A percentile compares a stretch with the other conserved stretches of the same genome.
Evolutionary conservation across 2,797 vertebrate genomes (phyloP).

Genomic region (Poeciliopsis presidionis): DNA sequence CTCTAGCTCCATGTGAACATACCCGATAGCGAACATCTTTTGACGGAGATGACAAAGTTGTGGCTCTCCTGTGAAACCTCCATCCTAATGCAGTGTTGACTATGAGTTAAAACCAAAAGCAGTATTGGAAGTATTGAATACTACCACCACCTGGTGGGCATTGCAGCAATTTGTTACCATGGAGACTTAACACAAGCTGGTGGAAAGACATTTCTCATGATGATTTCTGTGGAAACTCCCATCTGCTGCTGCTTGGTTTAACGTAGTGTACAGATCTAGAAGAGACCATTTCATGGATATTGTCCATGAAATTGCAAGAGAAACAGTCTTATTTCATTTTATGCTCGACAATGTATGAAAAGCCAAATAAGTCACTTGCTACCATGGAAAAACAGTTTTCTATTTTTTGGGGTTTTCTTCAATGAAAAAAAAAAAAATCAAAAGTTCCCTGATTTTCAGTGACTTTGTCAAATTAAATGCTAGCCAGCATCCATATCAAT

Average conservation of each 20-base stretch:
- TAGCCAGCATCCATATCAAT: neutral
- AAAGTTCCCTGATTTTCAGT: neutral
- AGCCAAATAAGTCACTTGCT: neutral
- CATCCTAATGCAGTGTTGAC: neutral
- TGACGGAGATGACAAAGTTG: neutral
- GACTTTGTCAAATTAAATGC: conserved; percentile 27
- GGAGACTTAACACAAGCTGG: neutral
- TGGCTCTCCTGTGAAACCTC: neutral
- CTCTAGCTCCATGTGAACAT: neutral
- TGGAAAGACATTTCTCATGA: neutral
- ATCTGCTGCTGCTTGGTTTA: neutral
- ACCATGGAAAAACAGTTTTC: neutral
- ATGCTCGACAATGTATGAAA: neutral
- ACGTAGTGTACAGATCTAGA: neutral
- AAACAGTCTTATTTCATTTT: neutral
- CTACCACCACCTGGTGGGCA: neutral
- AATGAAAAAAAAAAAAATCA: no score
- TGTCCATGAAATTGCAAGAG: neutral
- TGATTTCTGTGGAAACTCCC: neutral
- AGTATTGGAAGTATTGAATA: neutral
- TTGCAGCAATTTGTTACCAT: neutral
- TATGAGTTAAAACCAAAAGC: neutral
- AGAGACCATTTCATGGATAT: neutral
- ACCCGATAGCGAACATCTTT: neutral
- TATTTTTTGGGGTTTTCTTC: neutral